These are phyloP conservation scores for Drosophila prosaltans DNA, from an alignment of 1,140 invertebrate genomes.

Conservation along the genomic window DNA sequence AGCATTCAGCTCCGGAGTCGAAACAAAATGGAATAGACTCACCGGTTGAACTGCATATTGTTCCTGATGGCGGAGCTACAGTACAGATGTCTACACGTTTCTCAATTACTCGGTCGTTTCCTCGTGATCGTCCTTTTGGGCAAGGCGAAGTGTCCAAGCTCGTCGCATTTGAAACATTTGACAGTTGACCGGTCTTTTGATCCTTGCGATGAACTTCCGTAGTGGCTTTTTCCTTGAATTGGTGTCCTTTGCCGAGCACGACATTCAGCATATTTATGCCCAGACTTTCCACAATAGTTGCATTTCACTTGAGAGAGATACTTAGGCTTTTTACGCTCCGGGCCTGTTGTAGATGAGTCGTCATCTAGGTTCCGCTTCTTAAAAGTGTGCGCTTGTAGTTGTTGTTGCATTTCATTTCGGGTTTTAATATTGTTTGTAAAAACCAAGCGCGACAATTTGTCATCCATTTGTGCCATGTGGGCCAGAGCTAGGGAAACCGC, in stretches of 20 bases:
- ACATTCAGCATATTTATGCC: conserved; percentile 23
- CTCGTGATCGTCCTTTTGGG: not conserved
- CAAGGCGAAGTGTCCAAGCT: conserved; percentile 4
- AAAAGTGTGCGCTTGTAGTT: conserved; percentile 3
- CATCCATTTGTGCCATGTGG: conserved; percentile 1
- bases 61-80: conserved; percentile 21
- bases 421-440: not conserved
- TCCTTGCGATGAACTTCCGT: not conserved
- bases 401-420: conserved; percentile 1
- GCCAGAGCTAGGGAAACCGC: not conserved
- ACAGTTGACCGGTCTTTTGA: not conserved
- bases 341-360: not conserved
- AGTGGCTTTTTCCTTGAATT: not conserved
- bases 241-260: conserved; percentile 19
- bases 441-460: not conserved
- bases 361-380: not conserved
- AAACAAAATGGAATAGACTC: conserved; percentile 39
- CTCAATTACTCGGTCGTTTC: conserved; percentile 22
- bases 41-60: conserved; percentile 15
- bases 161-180: not conserved
- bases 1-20: conserved; percentile 25
- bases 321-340: conserved; percentile 16
- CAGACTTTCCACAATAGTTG: too few relatives aligned
- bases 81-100: conserved; percentile 26
- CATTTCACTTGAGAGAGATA: not conserved